These are phyloP conservation scores for Dromiciops gliroides DNA, from an alignment of 2,113 vertebrate genomes.

Conservation along the genomic window DNA sequence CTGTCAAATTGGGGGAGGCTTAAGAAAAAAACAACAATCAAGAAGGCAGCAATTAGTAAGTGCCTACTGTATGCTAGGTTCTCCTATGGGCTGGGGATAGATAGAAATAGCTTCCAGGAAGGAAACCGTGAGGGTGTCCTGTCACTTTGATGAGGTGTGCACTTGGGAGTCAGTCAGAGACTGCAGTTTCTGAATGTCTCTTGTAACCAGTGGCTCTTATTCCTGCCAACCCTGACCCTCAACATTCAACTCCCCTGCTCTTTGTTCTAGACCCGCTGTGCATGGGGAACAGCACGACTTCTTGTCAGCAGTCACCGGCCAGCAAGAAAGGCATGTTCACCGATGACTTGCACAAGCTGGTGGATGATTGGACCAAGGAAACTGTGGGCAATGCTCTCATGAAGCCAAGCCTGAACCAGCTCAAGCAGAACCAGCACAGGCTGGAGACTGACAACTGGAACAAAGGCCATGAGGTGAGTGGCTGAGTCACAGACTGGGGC, in stretches of 20 bases:
- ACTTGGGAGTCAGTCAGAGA: background rate
- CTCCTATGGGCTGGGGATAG: background rate
- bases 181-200: background rate
- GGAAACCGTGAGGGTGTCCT: background rate
- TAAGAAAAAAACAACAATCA: too few relatives aligned
- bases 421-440: constrained; percentile 93
- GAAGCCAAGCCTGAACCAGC: constrained; percentile 94
- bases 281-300: constrained; percentile 78
- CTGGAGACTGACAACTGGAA: constrained; percentile 90
- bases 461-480: constrained; percentile 86
- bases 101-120: background rate
- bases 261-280: constrained; percentile 61
- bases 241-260: constrained; percentile 33
- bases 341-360: constrained; percentile 93
- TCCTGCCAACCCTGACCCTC: background rate
- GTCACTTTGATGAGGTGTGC: background rate
- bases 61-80: background rate
- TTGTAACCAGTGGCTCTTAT: background rate
- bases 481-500: background rate
- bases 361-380: constrained; percentile 95
- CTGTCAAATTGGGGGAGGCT: background rate
- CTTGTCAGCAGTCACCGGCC: constrained; percentile 79
- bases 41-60: background rate
- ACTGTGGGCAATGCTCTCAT: constrained; percentile 82
- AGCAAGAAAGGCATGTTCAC: constrained; percentile 93